phyloP scores from a whole-genome alignment of 2,113 vertebrate species.

The Spermophilus dauricus region DNA sequence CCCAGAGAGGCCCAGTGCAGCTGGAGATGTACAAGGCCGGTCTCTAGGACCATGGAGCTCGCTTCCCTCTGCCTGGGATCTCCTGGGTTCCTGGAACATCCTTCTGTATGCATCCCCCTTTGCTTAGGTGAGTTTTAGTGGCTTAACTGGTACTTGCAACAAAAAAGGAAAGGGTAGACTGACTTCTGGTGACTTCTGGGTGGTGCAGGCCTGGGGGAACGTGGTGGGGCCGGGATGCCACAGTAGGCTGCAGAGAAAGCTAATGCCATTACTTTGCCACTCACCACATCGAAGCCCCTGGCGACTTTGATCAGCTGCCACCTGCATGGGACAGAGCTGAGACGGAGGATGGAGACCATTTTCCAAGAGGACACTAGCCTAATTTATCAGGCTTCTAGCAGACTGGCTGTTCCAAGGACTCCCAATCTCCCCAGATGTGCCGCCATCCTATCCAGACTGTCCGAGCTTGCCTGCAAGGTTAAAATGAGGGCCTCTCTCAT shows the following conservation, averaged over 20 bases:
- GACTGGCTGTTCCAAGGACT: background rate
- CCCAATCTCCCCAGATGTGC: background rate
- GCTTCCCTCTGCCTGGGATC: background rate
- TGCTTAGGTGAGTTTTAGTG: background rate
- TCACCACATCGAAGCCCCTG: fast-evolving
- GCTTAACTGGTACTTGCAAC: background rate
- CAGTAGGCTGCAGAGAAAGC: background rate
- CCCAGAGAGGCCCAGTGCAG: background rate
- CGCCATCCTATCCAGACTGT: background rate
- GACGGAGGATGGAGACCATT: background rate
- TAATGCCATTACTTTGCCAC: fast-evolving
- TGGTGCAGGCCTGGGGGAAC: background rate
- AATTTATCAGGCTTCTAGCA: background rate
- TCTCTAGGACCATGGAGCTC: background rate
- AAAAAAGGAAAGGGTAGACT: background rate
- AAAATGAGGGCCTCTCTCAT: background rate
- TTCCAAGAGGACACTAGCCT: background rate
- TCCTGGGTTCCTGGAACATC: background rate
- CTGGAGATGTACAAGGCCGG: background rate
- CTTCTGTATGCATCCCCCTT: background rate
- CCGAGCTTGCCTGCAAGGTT: background rate
- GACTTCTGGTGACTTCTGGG: background rate
- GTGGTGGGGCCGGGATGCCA: fast-evolving
- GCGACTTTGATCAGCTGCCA: background rate
- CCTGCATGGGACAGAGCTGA: background rate